A percentile compares a stretch with the other conserved stretches of the same genome.
Conservation (phyloP, 2,888 invertebrate genomes). For the Eurois occulta region DNA sequence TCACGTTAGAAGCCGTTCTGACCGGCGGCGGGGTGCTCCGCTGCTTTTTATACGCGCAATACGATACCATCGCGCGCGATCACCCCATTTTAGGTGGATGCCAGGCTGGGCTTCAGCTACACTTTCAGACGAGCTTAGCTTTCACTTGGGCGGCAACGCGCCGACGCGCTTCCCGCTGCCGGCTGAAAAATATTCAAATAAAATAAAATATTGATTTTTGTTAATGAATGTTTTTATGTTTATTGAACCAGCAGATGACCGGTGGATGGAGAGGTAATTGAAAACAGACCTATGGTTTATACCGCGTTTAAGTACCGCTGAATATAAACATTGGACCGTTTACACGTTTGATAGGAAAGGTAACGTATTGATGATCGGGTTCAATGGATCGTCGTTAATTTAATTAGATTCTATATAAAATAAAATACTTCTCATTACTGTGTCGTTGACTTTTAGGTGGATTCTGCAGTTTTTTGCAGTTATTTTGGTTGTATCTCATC, state of each 20-base stretch:
- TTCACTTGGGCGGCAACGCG: conserved; percentile 84
- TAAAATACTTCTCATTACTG: background rate
- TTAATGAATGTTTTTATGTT: conserved; percentile 60
- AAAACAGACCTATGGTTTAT: conserved; percentile 45
- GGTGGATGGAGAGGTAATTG: conserved; percentile 48
- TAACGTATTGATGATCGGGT: conserved; percentile 33
- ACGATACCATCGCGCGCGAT: conserved; percentile 92
- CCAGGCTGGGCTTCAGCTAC: conserved; percentile 83
- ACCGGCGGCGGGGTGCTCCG: conserved; percentile 93
- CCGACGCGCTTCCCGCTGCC: conserved; percentile 62
- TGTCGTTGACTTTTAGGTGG: conserved; percentile 34
- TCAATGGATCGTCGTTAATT: conserved; percentile 29
- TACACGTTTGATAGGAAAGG: conserved; percentile 41
- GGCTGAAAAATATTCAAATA: conserved; percentile 36
- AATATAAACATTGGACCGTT: conserved; percentile 58
- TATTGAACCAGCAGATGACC: conserved; percentile 42
- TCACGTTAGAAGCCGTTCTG: conserved; percentile 99
- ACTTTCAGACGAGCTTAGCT: conserved; percentile 89
- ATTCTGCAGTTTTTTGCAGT: conserved; percentile 2
- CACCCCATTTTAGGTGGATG: conserved; percentile 91
- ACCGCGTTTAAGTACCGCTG: conserved; percentile 26
- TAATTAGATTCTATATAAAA: conserved; percentile 32
- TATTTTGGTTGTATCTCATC: conserved; percentile 44
- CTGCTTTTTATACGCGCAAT: conserved; percentile 95
- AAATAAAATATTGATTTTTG: conserved; percentile 43